phyloP scores from a whole-genome alignment of 1,140 invertebrate species.

The Trichoplusia ni region DNA sequence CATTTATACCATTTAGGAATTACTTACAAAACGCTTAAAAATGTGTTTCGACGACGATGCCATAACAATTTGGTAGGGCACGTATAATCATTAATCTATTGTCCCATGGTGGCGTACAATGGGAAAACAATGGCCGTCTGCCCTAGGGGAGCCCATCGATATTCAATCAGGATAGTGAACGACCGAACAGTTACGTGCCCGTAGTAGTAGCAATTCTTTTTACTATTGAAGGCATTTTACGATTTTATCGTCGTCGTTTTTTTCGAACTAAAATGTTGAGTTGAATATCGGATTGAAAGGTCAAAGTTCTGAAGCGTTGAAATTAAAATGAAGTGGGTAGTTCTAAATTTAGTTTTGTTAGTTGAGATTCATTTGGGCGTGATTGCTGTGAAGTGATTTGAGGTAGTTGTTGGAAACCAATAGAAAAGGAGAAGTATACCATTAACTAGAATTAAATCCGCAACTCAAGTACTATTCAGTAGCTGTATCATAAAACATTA shows the following conservation, averaged over 20 bases:
- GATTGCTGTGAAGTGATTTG: no score
- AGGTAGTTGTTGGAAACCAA: no score
- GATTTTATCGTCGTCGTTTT: neutral
- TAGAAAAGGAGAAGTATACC: no score
- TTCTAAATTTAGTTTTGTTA: no score
- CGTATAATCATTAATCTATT: slow-evolving; percentile 26
- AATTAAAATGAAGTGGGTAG: neutral
- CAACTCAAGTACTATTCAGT: no score
- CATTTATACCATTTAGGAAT: no score
- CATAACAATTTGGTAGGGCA: slow-evolving; percentile 16
- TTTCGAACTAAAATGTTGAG: slow-evolving; percentile 2
- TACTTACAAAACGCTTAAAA: neutral
- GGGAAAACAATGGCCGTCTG: slow-evolving; percentile 26
- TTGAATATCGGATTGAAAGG: neutral
- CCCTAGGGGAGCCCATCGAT: slow-evolving; percentile 24
- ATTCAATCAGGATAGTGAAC: slow-evolving; percentile 31
- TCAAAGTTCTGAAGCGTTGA: neutral
- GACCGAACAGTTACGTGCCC: slow-evolving; percentile 14
- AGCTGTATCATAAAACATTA: no score
- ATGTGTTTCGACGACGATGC: neutral
- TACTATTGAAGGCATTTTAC: slow-evolving; percentile 9
- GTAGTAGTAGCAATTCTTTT: slow-evolving; percentile 10
- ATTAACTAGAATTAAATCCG: no score
- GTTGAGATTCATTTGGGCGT: no score
- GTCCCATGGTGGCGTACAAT: slow-evolving; percentile 15